These are phyloP conservation scores for Lutra lutra DNA, from an alignment of 2,797 vertebrate genomes.

Conservation along the genomic window DNA sequence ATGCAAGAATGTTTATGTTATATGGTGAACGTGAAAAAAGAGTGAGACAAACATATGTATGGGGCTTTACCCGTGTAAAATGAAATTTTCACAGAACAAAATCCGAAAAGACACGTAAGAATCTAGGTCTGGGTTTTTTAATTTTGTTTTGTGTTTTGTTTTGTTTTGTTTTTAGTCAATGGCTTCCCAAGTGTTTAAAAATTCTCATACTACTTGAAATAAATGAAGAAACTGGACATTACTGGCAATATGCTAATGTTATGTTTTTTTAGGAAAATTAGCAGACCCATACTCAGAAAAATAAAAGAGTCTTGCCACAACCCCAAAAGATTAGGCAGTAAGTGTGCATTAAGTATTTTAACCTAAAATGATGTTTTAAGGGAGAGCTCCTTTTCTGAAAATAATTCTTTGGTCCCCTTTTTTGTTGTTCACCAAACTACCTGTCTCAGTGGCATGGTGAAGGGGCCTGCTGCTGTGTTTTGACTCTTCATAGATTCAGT, in stretches of 20 bases:
- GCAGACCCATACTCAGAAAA: background rate
- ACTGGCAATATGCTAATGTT: background rate
- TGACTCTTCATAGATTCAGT: background rate
- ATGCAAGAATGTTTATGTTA: background rate
- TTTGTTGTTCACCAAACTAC: background rate
- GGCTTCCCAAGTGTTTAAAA: constrained; percentile 4
- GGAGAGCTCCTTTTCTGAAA: background rate
- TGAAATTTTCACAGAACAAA: constrained; percentile 30
- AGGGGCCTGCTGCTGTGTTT: background rate
- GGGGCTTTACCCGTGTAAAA: background rate
- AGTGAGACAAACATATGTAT: background rate
- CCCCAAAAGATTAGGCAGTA: background rate
- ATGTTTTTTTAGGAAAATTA: background rate
- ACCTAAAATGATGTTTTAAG: background rate
- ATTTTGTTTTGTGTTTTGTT: background rate
- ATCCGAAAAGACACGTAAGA: background rate
- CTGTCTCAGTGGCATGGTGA: background rate
- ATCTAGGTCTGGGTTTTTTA: background rate
- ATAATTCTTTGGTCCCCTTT: background rate
- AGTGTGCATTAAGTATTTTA: background rate
- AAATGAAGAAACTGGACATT: background rate
- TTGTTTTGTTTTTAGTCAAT: background rate
- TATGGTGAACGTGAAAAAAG: background rate
- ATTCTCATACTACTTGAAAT: background rate
- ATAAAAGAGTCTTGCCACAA: background rate